Base-by-base conservation (phyloP, 2,113 vertebrate genomes). In the Cottus gobio region DNA sequence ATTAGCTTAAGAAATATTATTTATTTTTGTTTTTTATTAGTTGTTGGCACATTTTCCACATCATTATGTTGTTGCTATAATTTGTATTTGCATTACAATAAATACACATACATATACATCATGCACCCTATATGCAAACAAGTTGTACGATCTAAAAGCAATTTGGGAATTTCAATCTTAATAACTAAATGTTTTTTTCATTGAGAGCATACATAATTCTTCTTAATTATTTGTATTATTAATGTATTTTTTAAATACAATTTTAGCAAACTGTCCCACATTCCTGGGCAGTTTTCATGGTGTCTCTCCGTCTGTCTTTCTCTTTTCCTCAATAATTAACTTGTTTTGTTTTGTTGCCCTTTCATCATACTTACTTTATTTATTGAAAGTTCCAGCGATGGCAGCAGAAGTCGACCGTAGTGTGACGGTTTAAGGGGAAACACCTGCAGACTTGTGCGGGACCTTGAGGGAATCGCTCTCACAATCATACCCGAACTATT, bases 1-100 rank as follows among this genome's bases (percentile, higher is more conserved):
- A 94, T 93, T 92, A 90, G 74, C 84, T 89, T 89, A 61, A 83
- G 82, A 84, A 65, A 80, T 81, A 60, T 76, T 72, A 61, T 85
- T 84, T 87, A 67, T 86, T 84, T 84, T 84, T 54, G 76, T 71
- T 63, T 73, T 65, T 74, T 83, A 71, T 75, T 77, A 24, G 42
- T 84, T 80, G 42, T 86, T 78, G 61, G 36, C 76, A 71, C 68
- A 74, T 75, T 86, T 79, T 44, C 4, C 75, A 83, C 63, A 65
- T 87, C 63, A 84, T 79, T 75, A 79, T 76, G n/a, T 31, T 81
- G 39, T 80, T 68, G 62, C 60, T 80, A 75, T 87, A 62, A 44
- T 68, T 84, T 69, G 12, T 34, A 57, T 80, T 77, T 63, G n/a
- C 26, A 75, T 26, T 48, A 84, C 56, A 85, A 56, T 71, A 70